Percentiles rank a stretch among this genome's conserved stretches.
phyloP scores from a whole-genome alignment of 2,797 vertebrate species.

The Acanthurus leucopareius region DNA sequence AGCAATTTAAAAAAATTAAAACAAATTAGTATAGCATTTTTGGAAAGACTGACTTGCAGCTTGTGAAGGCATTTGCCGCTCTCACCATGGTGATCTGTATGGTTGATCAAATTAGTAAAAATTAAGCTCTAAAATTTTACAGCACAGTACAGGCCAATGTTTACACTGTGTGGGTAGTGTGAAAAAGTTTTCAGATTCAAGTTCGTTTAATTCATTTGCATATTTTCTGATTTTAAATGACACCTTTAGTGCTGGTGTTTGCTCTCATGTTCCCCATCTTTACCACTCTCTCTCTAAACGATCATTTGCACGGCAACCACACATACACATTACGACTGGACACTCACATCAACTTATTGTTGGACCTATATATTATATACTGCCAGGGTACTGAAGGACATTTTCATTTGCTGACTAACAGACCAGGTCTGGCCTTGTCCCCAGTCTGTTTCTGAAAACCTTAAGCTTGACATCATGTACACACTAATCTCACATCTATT shows the following conservation, averaged over 20 bases:
- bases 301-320: not conserved
- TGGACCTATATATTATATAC: not conserved
- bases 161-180: not conserved
- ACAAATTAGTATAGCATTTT: no score
- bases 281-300: not conserved
- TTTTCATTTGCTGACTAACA: not conserved
- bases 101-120: not conserved
- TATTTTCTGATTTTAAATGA: not conserved
- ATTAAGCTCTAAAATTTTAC: not conserved
- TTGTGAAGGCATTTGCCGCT: no score
- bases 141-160: no score
- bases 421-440: not conserved
- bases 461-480: not conserved
- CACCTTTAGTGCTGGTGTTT: not conserved
- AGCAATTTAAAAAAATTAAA: no score
- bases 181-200: not conserved
- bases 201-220: not conserved
- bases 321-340: not conserved
- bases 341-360: not conserved
- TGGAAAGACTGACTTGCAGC: no score
- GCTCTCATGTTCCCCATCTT: no score
- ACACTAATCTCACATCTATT: not conserved
- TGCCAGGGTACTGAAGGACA: not conserved
- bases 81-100: no score
- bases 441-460: not conserved